These are phyloP conservation scores for Oriolus oriolus DNA, from an alignment of 2,113 vertebrate species.

Conservation along the genomic window DNA sequence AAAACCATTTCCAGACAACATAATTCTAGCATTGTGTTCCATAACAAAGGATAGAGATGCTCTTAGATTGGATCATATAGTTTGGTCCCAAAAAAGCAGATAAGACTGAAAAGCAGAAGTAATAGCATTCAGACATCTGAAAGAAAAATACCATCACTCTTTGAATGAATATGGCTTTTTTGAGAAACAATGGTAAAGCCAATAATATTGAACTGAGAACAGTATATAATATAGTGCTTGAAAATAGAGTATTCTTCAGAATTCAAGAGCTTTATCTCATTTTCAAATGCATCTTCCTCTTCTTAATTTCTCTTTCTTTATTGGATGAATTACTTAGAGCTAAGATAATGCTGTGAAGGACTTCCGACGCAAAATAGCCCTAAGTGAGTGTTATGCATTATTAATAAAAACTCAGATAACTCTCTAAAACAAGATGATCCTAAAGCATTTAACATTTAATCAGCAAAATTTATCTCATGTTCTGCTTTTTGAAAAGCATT, in stretches of 20 bases:
- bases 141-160: background rate
- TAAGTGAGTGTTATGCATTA: background rate
- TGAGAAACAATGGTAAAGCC: background rate
- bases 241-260: background rate
- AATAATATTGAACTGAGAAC: background rate
- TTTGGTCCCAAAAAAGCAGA: background rate
- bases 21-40: background rate
- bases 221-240: background rate
- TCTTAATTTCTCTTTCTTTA: background rate
- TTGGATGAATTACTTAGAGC: background rate
- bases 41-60: background rate
- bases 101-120: background rate
- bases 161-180: background rate
- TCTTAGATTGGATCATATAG: background rate
- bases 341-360: background rate
- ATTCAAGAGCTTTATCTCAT: background rate
- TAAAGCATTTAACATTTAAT: conserved; percentile 11
- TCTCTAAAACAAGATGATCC: background rate
- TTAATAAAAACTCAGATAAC: background rate
- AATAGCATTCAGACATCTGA: background rate
- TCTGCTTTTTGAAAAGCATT: background rate
- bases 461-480: background rate
- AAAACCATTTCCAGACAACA: background rate
- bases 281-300: background rate
- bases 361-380: background rate